A percentile compares a stretch with the other conserved stretches of the same genome.
These are phyloP conservation scores for Phortica magna DNA, from an alignment of 2,888 invertebrate genomes.

Conservation along the genomic window DNA sequence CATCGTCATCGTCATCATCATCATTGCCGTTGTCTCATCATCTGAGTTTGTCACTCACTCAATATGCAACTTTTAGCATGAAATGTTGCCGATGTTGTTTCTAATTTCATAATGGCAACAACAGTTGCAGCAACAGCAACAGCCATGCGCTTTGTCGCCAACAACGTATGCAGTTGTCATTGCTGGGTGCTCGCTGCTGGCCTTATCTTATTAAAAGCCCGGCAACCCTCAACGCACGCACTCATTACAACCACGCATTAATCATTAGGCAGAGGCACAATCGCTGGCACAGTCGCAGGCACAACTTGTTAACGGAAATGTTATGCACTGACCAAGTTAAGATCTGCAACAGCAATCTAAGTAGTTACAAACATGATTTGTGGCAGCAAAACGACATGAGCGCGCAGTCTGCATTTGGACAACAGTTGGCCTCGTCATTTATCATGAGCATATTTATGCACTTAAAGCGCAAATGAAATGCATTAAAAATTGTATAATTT, in stretches of 20 bases:
- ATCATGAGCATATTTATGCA: slow-evolving; percentile 31
- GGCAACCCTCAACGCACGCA: background rate
- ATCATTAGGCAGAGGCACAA: slow-evolving; percentile 11
- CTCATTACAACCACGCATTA: slow-evolving; percentile 3
- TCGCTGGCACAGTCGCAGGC: background rate
- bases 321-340: slow-evolving; percentile 28
- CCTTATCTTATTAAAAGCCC: slow-evolving; percentile 19
- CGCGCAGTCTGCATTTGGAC: background rate
- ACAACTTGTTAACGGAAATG: slow-evolving; percentile 31
- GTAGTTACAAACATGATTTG: background rate
- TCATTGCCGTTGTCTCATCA: background rate
- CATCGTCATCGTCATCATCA: background rate
- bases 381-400: background rate
- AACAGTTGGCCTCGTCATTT: background rate
- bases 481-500: slow-evolving; percentile 20
- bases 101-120: slow-evolving; percentile 24
- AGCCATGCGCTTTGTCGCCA: slow-evolving; percentile 16
- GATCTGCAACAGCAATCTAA: slow-evolving; percentile 11
- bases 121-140: background rate
- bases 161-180: slow-evolving; percentile 12
- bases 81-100: slow-evolving; percentile 18
- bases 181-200: background rate
- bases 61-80: slow-evolving; percentile 28
- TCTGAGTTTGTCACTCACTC: slow-evolving; percentile 23
- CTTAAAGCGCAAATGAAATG: slow-evolving; percentile 11